Evolutionary conservation across 2,797 vertebrate genomes (phyloP).

Genomic region (Geotrypetes seraphini): DNA sequence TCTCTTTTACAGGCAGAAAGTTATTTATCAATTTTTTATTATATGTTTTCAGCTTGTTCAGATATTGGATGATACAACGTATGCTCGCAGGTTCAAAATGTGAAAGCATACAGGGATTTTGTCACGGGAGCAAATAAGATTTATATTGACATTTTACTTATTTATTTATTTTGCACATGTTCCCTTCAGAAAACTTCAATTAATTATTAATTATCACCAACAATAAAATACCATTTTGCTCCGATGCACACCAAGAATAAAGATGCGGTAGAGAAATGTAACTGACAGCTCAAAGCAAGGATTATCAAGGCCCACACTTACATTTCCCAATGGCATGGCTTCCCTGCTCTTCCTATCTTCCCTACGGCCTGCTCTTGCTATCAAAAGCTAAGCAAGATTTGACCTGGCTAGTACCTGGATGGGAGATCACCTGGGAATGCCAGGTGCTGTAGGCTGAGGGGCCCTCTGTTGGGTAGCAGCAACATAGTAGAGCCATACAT

Average conservation of each 20-base stretch:
- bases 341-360: too few species aligned
- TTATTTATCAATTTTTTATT: conserved; percentile 57
- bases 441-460: too few species aligned
- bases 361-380: too few species aligned
- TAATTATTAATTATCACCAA: conserved; percentile 66
- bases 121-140: conserved; percentile 53
- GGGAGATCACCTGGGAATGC: too few species aligned
- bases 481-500: too few species aligned
- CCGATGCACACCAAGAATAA: conserved; percentile 48
- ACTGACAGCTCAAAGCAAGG: conserved; percentile 42
- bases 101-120: conserved; percentile 40
- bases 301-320: conserved; percentile 30
- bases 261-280: conserved; percentile 42
- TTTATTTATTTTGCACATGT: too few species aligned
- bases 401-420: too few species aligned
- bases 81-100: conserved; percentile 38
- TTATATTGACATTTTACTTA: conserved; percentile 40
- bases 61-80: conserved; percentile 46
- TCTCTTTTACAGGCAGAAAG: conserved; percentile 57
- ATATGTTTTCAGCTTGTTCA: conserved; percentile 50
- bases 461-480: too few species aligned
- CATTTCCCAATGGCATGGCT: conserved; percentile 31
- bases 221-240: conserved; percentile 62
- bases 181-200: conserved; percentile 55
- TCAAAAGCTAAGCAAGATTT: too few species aligned